These are phyloP conservation scores for Scarus forsteni DNA, from an alignment of 2,797 vertebrate species.

Conservation along the genomic window DNA sequence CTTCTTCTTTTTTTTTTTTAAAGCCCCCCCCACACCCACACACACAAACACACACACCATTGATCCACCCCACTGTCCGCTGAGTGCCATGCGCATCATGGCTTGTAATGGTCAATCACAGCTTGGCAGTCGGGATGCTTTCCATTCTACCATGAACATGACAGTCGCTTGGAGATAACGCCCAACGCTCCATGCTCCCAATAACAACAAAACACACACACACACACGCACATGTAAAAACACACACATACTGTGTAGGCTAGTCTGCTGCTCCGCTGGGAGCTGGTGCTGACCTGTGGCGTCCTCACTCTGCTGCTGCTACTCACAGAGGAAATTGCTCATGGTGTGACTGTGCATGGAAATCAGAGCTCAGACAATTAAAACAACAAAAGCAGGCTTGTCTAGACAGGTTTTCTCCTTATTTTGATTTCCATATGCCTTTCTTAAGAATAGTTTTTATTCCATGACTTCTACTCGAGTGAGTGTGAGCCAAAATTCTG, in stretches of 20 bases:
- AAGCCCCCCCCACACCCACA: constrained; percentile 6
- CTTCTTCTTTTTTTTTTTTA: constrained; percentile 19
- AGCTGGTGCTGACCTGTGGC: constrained; percentile 73
- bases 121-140: constrained; percentile 93
- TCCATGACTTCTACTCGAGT: constrained; percentile 18
- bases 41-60: constrained; percentile 68
- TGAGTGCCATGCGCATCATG: constrained; percentile 95
- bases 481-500: background rate
- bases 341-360: constrained; percentile 35
- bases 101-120: constrained; percentile 97
- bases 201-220: constrained; percentile 42
- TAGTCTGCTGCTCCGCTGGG: constrained; percentile 61
- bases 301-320: constrained; percentile 53
- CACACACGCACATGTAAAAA: constrained; percentile 17
- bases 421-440: constrained; percentile 8
- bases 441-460: constrained; percentile 16
- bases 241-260: constrained; percentile 13
- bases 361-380: constrained; percentile 55
- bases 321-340: constrained; percentile 56
- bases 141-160: constrained; percentile 92
- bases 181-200: constrained; percentile 84
- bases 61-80: constrained; percentile 94
- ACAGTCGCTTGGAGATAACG: constrained; percentile 78
- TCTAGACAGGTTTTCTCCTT: constrained; percentile 16
- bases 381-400: constrained; percentile 44